Conservation (phyloP, 2,113 vertebrate species). For the Spheniscus mendiculus region DNA sequence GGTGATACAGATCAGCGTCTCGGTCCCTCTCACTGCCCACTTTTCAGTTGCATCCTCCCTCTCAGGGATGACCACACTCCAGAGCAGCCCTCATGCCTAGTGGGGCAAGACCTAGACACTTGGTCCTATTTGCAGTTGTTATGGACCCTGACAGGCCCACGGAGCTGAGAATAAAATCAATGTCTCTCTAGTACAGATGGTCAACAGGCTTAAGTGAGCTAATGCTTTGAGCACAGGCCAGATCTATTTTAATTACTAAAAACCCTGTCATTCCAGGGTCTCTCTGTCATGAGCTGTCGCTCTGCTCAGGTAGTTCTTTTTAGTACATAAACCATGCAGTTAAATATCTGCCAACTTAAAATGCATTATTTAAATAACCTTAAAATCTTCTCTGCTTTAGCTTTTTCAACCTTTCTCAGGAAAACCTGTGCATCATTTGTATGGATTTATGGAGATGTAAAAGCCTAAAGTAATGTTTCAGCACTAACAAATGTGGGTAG, state of each 20-base stretch:
- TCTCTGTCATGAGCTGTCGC: slow-evolving; percentile 32
- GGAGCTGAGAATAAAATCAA: slow-evolving; percentile 40
- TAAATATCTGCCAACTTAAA: slow-evolving; percentile 65
- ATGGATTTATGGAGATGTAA: slow-evolving; percentile 69
- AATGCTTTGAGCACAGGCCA: slow-evolving; percentile 50
- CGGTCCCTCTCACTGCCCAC: neutral
- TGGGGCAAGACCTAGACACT: neutral
- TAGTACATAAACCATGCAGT: slow-evolving; percentile 33
- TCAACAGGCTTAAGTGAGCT: slow-evolving; percentile 52
- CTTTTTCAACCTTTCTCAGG: slow-evolving; percentile 34
- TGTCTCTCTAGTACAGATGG: slow-evolving; percentile 53
- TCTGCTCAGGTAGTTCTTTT: slow-evolving; percentile 44
- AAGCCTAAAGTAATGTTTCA: slow-evolving; percentile 71
- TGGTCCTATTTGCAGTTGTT: neutral
- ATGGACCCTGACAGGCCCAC: neutral
- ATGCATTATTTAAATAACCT: slow-evolving; percentile 62
- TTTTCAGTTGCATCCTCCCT: neutral
- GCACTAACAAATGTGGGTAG: slow-evolving; percentile 67
- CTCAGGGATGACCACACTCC: neutral
- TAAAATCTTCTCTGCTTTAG: slow-evolving; percentile 42
- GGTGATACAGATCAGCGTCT: neutral
- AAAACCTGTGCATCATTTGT: slow-evolving; percentile 53
- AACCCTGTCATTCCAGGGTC: slow-evolving; percentile 4
- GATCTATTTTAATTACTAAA: slow-evolving; percentile 70
- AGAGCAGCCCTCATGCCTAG: neutral